A percentile compares a stretch with the other conserved stretches of the same genome.
These are phyloP conservation scores for Mobula birostris DNA, from an alignment of 2,113 vertebrate genomes.

Conservation along the genomic window DNA sequence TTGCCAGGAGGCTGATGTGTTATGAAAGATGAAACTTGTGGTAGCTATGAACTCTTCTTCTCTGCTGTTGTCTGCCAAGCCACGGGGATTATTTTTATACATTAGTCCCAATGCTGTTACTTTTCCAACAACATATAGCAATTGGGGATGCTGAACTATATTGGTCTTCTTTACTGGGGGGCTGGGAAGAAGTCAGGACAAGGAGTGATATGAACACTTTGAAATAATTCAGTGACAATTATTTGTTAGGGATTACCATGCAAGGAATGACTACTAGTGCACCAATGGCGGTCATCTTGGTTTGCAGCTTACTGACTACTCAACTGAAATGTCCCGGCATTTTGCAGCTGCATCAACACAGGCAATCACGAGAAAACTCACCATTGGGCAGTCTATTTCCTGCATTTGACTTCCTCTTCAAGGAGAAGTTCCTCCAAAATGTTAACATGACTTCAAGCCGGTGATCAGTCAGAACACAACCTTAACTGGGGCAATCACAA, in stretches of 20 bases:
- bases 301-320: neutral
- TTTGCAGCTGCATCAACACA: neutral
- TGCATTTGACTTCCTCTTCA: neutral
- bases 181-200: neutral
- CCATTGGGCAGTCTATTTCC: neutral
- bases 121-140: neutral
- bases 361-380: neutral
- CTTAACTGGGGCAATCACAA: too few relatives aligned
- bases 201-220: neutral
- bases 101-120: neutral
- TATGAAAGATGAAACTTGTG: neutral
- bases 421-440: neutral
- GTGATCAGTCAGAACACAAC: neutral
- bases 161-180: neutral
- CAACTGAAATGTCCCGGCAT: neutral
- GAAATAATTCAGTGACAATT: neutral
- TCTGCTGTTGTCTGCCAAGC: neutral
- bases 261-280: neutral
- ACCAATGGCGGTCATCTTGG: neutral
- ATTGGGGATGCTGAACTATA: neutral
- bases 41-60: neutral
- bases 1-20: neutral
- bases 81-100: neutral
- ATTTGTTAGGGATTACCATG: neutral
- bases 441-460: neutral